Evolutionary conservation across 2,888 invertebrate species (phyloP), one percentile per base, ranked within the genome.

Genomic region (Callinectes sapidus): DNA sequence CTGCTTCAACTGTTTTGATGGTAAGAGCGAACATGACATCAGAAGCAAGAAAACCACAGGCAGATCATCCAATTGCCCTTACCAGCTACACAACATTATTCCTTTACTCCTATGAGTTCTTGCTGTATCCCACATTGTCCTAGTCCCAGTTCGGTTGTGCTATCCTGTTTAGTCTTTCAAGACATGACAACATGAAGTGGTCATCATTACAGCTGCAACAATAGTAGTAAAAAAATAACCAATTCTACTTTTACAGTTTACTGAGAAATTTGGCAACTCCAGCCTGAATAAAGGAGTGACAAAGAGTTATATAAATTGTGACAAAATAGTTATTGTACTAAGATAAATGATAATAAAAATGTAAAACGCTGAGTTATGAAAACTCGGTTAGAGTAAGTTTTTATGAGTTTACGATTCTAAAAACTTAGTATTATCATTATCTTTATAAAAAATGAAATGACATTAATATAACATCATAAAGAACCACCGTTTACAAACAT

Each of bases 271-370:
- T 81, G 35, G 28, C 28, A 81, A 10, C 23, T 81, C 35, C 32
- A 81, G 28, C 77, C 77, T 10, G 28, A 14, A 81, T 8, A 5
- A 32, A 35, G 28, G 16, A 28, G 32, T 71, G 2, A 71, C 14
- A 81, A 81, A 32, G n/a, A 23, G 66, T 81, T n/a, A n/a, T 14
- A 32, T 35, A 13, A 81, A 10, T 8, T 81, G 23, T 81, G 32
- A 81, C 32, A 81, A 81, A 81, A 81, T 81, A 81, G n/a, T 32
- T 32, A n/a, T n/a, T 71, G 28, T 28, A 71, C 71, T 71, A 28
- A 3, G 18, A 18, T 28, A 71, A n/a, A 71, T 71, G n/a, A n/a
- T 28, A 71, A 28, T 71, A 71, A 10, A 18, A 18, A 55, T 18
- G 55, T 18, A 14, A 55, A 55, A 55, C 55, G 13, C n/a, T 55